A percentile compares a stretch with the other conserved stretches of the same genome.
Evolutionary conservation across 2,888 invertebrate species (phyloP).

Genomic region (Lucinisca nassula): DNA sequence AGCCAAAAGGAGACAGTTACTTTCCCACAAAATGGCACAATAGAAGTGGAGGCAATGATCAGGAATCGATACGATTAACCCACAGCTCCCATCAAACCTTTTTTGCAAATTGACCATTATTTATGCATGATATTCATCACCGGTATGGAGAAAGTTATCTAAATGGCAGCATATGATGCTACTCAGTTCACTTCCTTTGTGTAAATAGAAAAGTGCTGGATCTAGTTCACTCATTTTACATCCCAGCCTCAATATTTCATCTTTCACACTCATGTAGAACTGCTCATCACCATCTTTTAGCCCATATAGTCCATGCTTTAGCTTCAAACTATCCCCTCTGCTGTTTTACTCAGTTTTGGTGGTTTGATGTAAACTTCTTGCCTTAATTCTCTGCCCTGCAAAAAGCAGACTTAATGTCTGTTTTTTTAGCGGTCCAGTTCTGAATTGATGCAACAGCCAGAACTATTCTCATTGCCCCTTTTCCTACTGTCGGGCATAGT

Average conservation of each 20-base stretch:
- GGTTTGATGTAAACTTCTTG: conserved; percentile 61
- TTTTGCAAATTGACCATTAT: too few species aligned
- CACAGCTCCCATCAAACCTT: too few species aligned
- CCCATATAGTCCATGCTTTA: conserved; percentile 67
- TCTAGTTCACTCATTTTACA: conserved; percentile 61
- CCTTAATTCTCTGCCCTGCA: conserved; percentile 67
- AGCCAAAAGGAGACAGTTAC: too few species aligned
- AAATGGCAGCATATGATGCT: too few species aligned
- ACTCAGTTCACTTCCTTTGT: too few species aligned
- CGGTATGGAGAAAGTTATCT: too few species aligned
- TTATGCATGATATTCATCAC: too few species aligned
- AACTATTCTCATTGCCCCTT: conserved; percentile 55
- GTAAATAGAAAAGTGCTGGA: conserved; percentile 71
- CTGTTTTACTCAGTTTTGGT: conserved; percentile 50
- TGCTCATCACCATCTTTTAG: conserved; percentile 68
- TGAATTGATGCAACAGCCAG: conserved; percentile 51
- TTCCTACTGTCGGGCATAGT: conserved; percentile 47
- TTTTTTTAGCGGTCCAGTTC: conserved; percentile 62
- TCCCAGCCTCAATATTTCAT: conserved; percentile 54
- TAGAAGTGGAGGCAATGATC: too few species aligned
- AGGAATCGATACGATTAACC: too few species aligned
- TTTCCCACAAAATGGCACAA: too few species aligned
- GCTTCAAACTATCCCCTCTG: conserved; percentile 55
- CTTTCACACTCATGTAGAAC: too few species aligned
- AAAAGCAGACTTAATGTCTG: conserved; percentile 70